These are phyloP conservation scores for Synanthedon tipuliformis DNA, from an alignment of 2,888 invertebrate genomes.

Conservation along the genomic window DNA sequence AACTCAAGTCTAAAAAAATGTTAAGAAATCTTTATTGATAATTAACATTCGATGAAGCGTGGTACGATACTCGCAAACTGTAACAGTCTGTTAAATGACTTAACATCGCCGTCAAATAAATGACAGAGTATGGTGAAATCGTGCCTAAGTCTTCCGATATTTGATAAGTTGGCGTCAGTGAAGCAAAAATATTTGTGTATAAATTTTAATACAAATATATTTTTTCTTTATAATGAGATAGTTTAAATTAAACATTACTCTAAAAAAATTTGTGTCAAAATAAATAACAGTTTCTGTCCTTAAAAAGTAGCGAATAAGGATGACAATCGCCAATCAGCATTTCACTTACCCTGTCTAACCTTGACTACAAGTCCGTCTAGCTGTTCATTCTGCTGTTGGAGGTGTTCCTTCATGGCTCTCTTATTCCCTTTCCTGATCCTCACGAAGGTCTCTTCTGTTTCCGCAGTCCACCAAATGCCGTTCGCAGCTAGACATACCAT, in stretches of 20 bases:
- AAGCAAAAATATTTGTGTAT: not conserved
- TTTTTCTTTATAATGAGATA: not conserved
- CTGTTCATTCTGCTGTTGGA: conserved; percentile 82
- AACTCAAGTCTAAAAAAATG: conserved; percentile 68
- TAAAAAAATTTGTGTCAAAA: too few species aligned
- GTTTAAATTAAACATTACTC: not conserved
- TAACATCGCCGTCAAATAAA: too few species aligned
- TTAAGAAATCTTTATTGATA: not conserved
- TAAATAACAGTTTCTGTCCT: too few species aligned
- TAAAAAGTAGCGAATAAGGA: too few species aligned
- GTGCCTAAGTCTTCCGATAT: not conserved
- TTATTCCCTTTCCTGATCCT: conserved; percentile 79
- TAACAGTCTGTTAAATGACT: too few species aligned
- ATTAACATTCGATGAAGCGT: too few species aligned
- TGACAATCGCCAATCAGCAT: not conserved
- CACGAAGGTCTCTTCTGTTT: conserved; percentile 89
- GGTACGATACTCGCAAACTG: too few species aligned
- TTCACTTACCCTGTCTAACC: conserved; percentile 55
- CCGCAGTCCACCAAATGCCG: conserved; percentile 96
- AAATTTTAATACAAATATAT: not conserved
- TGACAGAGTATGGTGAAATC: too few species aligned
- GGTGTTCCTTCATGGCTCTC: conserved; percentile 90
- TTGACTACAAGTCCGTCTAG: conserved; percentile 86
- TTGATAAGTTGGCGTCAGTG: not conserved
- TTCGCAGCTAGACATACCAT: conserved; percentile 88